Conservation (phyloP, 2,888 invertebrate genomes). For the Anorthoa munda region DNA sequence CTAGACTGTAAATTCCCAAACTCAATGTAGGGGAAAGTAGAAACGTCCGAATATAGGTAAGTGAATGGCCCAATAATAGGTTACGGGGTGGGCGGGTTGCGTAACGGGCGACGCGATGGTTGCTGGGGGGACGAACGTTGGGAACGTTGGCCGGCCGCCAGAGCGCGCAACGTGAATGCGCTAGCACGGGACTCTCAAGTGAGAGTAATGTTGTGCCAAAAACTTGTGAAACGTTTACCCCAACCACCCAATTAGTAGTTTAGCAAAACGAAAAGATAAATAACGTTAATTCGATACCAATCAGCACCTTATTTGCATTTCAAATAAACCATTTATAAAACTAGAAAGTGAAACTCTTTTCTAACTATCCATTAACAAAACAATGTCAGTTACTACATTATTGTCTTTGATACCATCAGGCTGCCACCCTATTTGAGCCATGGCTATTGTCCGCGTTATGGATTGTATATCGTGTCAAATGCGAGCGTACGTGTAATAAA, state of each 20-base stretch:
- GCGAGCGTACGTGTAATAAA: constrained; percentile 31
- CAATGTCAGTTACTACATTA: constrained; percentile 2
- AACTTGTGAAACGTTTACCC: constrained; percentile 31
- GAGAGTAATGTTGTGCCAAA: constrained; percentile 45
- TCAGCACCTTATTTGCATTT: background rate
- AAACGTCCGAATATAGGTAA: constrained; percentile 53
- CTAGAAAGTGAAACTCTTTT: background rate
- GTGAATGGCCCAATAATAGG: constrained; percentile 62
- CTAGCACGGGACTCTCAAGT: constrained; percentile 37
- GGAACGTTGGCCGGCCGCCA: constrained; percentile 56
- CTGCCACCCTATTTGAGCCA: constrained; percentile 14
- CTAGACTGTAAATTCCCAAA: constrained; percentile 19
- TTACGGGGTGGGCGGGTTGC: constrained; percentile 58
- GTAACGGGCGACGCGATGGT: constrained; percentile 54
- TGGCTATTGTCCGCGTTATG: constrained; percentile 36
- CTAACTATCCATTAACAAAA: constrained; percentile 5
- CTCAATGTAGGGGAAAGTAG: constrained; percentile 47
- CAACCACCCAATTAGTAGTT: constrained; percentile 34
- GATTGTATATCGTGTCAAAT: constrained; percentile 29
- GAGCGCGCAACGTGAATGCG: constrained; percentile 49
- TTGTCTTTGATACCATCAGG: constrained; percentile 27
- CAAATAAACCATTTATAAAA: constrained; percentile 1
- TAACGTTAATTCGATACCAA: constrained; percentile 1
- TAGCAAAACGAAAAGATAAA: background rate
- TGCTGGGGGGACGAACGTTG: constrained; percentile 41